phyloP scores from a whole-genome alignment of 2,888 invertebrate species.

The Mamestra brassicae region DNA sequence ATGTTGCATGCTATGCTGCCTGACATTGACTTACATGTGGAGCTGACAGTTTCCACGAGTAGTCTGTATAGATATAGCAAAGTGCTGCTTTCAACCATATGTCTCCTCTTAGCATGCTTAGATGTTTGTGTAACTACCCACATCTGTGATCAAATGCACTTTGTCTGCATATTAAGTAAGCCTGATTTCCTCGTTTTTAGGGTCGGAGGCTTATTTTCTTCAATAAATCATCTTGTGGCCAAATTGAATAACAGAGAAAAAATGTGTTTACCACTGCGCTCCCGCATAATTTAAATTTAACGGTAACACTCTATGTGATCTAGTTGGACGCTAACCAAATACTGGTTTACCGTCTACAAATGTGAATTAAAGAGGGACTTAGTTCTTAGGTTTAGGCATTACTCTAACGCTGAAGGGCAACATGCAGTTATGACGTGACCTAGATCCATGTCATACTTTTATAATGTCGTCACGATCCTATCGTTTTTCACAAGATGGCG shows the following conservation, averaged over 20 bases:
- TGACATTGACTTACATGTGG: conserved; percentile 68
- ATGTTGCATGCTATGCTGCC: conserved; percentile 59
- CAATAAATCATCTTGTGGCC: neutral
- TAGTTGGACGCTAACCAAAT: conserved; percentile 50
- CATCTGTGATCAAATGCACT: neutral
- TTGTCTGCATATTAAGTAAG: neutral
- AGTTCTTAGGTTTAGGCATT: conserved; percentile 19
- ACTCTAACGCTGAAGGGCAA: conserved; percentile 30
- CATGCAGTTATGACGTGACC: conserved; percentile 73
- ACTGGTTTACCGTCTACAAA: conserved; percentile 42
- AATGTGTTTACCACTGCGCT: neutral
- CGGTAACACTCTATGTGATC: conserved; percentile 24
- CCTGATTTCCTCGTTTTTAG: neutral
- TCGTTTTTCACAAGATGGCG: conserved; percentile 91
- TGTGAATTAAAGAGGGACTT: conserved; percentile 23
- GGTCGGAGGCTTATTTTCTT: neutral
- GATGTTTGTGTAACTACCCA: conserved; percentile 8
- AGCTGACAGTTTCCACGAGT: conserved; percentile 31
- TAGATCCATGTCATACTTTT: conserved; percentile 84
- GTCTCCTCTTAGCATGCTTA: neutral
- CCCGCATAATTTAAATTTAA: conserved; percentile 35
- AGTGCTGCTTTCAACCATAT: conserved; percentile 21
- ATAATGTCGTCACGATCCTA: conserved; percentile 88
- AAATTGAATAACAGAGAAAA: neutral
- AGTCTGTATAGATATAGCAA: conserved; percentile 9